phyloP scores from a whole-genome alignment of 2,888 invertebrate genomes.

The Zygothrica quintamaculata region DNA sequence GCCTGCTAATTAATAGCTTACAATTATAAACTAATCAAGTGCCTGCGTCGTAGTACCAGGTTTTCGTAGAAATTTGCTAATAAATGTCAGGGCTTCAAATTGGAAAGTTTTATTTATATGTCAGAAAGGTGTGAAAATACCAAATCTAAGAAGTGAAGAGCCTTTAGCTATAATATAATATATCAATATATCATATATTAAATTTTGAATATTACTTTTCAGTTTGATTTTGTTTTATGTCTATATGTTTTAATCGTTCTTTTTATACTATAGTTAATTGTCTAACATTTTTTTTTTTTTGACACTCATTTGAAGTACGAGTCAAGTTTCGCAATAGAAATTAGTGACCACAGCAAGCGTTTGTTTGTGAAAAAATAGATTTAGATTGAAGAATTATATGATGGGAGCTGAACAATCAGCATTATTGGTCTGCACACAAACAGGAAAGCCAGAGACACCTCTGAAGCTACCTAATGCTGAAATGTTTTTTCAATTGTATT shows the following conservation, averaged over 20 bases:
- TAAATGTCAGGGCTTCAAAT: conserved; percentile 35
- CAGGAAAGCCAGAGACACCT: conserved; percentile 37
- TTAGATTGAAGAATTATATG: neutral
- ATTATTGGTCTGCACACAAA: conserved; percentile 57
- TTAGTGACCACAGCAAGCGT: conserved; percentile 16
- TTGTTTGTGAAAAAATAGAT: neutral
- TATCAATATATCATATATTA: neutral
- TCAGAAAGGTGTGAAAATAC: conserved; percentile 5
- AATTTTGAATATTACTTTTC: too few species aligned
- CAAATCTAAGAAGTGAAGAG: conserved; percentile 6
- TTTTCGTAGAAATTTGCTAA: conserved; percentile 17
- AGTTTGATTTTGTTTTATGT: too few species aligned
- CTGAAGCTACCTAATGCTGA: conserved; percentile 43
- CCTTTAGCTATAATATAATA: conserved; percentile 7
- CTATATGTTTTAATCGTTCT: too few species aligned
- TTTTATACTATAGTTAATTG: too few species aligned
- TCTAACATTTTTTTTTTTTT: neutral
- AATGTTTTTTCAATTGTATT: conserved; percentile 50
- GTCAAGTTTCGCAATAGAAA: neutral
- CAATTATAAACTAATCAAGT: conserved; percentile 6
- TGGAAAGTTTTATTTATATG: conserved; percentile 18
- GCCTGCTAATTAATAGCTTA: conserved; percentile 49
- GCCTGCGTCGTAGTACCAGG: neutral
- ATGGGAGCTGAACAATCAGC: conserved; percentile 71
- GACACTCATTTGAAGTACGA: neutral